Evolutionary conservation across 64 coral and sea anemone species (phyloP).

Genomic region (Montipora efflorescens): DNA sequence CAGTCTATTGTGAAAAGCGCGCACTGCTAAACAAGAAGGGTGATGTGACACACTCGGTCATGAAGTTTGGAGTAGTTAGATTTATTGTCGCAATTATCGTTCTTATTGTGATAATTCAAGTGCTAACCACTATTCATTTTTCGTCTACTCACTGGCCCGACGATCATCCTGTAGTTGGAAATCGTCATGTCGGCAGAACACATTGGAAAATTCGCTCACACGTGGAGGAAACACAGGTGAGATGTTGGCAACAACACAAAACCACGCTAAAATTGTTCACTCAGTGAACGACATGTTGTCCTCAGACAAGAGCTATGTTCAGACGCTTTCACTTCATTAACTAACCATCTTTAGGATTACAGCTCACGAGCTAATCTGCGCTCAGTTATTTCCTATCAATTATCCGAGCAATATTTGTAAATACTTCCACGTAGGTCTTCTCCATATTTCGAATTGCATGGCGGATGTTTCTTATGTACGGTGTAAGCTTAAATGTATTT

Average conservation of each 20-base stretch:
- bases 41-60: constrained; percentile 46
- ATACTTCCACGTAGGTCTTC: neutral
- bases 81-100: constrained; percentile 88
- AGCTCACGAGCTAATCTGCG: neutral
- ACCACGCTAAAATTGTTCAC: neutral
- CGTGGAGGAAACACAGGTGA: constrained; percentile 67
- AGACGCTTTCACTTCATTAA: neutral
- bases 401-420: neutral
- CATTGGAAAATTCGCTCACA: constrained; percentile 60
- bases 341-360: neutral
- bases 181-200: constrained; percentile 68
- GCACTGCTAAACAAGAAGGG: neutral
- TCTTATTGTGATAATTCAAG: constrained; percentile 89
- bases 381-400: neutral
- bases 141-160: constrained; percentile 91
- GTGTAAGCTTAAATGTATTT: no score
- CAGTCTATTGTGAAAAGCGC: constrained; percentile 3
- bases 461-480: no score
- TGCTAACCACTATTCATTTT: constrained; percentile 90
- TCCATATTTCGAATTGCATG: neutral
- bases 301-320: neutral
- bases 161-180: constrained; percentile 62
- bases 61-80: constrained; percentile 90
- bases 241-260: neutral
- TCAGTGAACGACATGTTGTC: neutral